These are phyloP conservation scores for Delphinapterus leucas DNA, from an alignment of 2,113 vertebrate genomes.

Conservation along the genomic window DNA sequence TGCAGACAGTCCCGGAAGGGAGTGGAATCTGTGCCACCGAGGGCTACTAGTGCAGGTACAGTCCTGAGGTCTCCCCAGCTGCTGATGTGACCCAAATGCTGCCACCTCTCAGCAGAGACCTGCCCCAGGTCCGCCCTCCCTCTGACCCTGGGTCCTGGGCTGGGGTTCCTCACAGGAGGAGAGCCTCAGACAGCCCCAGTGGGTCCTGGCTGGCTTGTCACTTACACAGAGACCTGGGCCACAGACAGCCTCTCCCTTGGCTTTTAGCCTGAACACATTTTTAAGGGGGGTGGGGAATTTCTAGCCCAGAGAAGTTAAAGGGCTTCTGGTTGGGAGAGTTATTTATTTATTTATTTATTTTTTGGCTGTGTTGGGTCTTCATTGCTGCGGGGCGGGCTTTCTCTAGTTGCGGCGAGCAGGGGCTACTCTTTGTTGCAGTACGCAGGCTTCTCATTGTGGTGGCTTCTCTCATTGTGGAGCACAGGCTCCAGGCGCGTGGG, in stretches of 20 bases:
- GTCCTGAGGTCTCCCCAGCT: not conserved
- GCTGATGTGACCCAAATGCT: not conserved
- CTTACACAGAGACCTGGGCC: not conserved
- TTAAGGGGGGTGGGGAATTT: conserved; percentile 28
- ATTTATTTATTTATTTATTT: not conserved
- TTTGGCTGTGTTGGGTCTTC: too few species aligned
- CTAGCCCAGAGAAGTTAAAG: not conserved
- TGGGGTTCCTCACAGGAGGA: accelerated
- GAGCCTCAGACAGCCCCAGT: not conserved
- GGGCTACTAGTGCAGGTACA: not conserved
- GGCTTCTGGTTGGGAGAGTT: not conserved
- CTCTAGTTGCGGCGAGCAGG: too few species aligned
- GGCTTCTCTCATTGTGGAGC: too few species aligned
- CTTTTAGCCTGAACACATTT: conserved; percentile 20
- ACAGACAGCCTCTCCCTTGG: not conserved
- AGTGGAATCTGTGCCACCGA: accelerated
- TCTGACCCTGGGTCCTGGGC: not conserved
- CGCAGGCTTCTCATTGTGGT: too few species aligned
- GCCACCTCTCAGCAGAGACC: not conserved
- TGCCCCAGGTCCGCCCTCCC: not conserved
- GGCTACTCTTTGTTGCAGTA: too few species aligned
- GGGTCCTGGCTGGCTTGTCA: not conserved
- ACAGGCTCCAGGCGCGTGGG: too few species aligned
- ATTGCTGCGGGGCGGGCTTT: too few species aligned
- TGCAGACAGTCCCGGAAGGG: not conserved